Evolutionary conservation across 2,113 vertebrate genomes (phyloP), one percentile per base, ranked within the genome.

Genomic region (Corydoras maculifer): DNA sequence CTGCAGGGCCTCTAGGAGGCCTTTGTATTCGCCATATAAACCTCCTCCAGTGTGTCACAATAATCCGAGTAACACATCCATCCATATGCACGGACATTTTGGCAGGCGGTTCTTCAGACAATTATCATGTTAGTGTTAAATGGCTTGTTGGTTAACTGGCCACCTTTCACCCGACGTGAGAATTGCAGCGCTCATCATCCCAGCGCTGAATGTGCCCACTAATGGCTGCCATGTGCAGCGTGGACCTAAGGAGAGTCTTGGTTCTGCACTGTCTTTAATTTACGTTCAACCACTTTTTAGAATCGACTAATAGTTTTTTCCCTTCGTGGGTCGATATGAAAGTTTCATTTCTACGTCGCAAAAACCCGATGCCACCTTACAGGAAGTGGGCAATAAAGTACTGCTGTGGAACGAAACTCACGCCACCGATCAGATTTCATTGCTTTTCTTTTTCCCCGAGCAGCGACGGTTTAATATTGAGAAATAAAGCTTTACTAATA

Each of bases 111-210:
- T 57, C 2, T n/a, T 57, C 14, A 9, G 15, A n/a, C 14, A n/a
- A 14, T n/a, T 57, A n/a, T 57, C 54, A 57, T 57, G 14, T 57
- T 57, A 57, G 54, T n/a, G 14, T 57, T 57, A 57, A 57, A n/a
- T 57, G 14, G 14, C 14, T n/a, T n/a, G 54, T 57, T 57, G 12
- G 12, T n/a, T 57, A 57, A 57, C 54, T 57, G 13, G 14, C 54
- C n/a, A 7, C 81, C 60, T 75, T 75, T 64, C 60, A 72, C 72
- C 81, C 82, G 80, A 81, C 82, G 67, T 81, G 1, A 60, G 13
- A 69, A 50, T 31, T 25, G n/a, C 35, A 59, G 0, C 18, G 8
- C 18, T 31, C 9, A 30, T 15, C 0, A 43, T 48, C 18, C 2
- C 9, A n/a, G 10, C 32, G 8, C 6, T 30, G 11, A n/a, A 15